Conservation (phyloP, 2,797 vertebrate genomes). For the Phylloscopus collybita region DNA sequence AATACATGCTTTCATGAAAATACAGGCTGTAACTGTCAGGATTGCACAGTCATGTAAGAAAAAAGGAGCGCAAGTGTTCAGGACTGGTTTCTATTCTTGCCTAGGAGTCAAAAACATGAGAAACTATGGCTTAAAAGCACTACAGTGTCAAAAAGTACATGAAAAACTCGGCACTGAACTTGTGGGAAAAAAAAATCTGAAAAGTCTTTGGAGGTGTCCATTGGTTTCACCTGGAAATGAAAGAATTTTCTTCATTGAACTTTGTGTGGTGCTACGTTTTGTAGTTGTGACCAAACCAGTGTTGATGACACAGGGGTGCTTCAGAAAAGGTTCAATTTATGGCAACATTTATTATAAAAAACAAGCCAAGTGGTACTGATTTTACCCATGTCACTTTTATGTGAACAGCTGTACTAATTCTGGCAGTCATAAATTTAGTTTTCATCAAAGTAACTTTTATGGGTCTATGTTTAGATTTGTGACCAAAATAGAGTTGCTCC, state of each 20-base stretch:
- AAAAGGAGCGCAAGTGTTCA: not conserved
- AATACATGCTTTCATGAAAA: not conserved
- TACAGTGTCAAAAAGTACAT: accelerated
- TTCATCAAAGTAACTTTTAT: not conserved
- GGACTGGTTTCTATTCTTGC: not conserved
- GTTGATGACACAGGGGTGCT: not conserved
- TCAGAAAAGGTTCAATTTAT: not conserved
- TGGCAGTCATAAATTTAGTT: not conserved
- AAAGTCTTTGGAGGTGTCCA: not conserved
- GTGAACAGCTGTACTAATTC: not conserved
- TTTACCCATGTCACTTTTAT: not conserved
- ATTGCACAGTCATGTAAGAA: not conserved
- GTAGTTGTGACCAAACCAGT: not conserved
- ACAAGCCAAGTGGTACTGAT: not conserved
- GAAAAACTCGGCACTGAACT: not conserved
- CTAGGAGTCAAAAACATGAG: not conserved
- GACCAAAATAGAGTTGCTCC: not conserved
- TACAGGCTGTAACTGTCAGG: not conserved
- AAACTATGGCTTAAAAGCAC: not conserved
- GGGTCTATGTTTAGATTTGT: not conserved
- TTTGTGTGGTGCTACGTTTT: not conserved
- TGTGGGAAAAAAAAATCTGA: not conserved
- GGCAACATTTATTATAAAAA: not conserved
- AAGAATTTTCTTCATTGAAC: not conserved
- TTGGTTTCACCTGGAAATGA: not conserved